Evolutionary conservation across 2,888 invertebrate species (phyloP).

Genomic region (Rotaria macrura): DNA sequence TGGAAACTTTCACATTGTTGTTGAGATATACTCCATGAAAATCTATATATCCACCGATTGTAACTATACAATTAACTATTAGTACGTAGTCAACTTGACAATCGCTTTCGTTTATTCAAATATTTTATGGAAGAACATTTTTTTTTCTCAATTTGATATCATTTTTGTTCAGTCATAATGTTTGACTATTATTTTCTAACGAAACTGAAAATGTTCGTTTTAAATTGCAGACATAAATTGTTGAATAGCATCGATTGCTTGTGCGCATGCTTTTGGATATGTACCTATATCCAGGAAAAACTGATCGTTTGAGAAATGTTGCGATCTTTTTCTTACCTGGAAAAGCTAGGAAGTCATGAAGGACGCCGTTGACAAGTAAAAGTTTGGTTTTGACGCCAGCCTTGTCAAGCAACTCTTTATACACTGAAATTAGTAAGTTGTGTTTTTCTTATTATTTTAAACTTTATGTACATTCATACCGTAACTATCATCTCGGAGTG

Average conservation of each 20-base stretch:
- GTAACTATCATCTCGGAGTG: constrained; percentile 41
- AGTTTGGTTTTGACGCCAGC: constrained; percentile 34
- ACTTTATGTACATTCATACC: constrained; percentile 37
- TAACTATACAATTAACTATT: too few species aligned
- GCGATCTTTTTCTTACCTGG: background rate
- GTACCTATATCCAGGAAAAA: background rate
- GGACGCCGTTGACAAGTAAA: constrained; percentile 34
- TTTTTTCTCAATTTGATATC: too few species aligned
- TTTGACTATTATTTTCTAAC: too few species aligned
- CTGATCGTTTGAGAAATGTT: background rate
- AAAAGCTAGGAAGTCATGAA: constrained; percentile 35
- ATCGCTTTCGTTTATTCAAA: too few species aligned
- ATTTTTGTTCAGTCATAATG: too few species aligned
- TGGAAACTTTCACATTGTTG: too few species aligned
- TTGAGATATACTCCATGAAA: too few species aligned
- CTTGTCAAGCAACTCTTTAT: constrained; percentile 34
- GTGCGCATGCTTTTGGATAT: background rate
- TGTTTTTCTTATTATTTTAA: background rate
- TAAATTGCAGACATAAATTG: background rate
- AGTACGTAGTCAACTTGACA: too few species aligned
- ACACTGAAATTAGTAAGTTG: constrained; percentile 24
- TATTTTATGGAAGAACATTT: too few species aligned
- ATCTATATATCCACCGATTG: too few species aligned
- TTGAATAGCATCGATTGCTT: background rate
- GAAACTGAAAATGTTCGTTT: background rate